Conservation (phyloP, 2,797 vertebrate genomes). For the Morus bassanus region DNA sequence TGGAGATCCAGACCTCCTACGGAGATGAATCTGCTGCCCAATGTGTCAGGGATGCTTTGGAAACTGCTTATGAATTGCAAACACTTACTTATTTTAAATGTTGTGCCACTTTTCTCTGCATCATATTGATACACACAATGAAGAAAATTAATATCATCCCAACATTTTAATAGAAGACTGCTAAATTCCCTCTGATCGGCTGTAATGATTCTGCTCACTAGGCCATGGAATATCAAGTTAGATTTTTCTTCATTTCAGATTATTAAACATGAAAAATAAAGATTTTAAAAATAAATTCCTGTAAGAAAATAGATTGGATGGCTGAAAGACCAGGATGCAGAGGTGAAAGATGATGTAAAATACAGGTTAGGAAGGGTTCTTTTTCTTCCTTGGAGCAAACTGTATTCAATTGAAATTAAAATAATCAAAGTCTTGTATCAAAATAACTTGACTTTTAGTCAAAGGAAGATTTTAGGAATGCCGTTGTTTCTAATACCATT, state of each 20-base stretch:
- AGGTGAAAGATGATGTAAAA: not conserved
- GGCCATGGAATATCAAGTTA: not conserved
- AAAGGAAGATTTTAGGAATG: not conserved
- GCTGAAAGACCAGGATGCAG: not conserved
- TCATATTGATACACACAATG: rapidly evolving
- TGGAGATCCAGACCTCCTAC: not conserved
- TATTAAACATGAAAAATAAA: not conserved
- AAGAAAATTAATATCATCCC: not conserved
- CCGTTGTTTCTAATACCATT: not conserved
- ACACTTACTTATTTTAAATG: not conserved
- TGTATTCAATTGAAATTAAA: not conserved
- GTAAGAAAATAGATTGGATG: not conserved
- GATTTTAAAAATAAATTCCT: not conserved
- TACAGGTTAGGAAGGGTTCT: not conserved
- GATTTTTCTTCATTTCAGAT: not conserved
- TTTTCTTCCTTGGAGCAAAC: not conserved
- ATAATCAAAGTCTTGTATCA: not conserved
- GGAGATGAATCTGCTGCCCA: not conserved
- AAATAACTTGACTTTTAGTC: not conserved
- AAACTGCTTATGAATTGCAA: not conserved
- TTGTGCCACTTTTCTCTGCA: not conserved
- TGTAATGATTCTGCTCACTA: not conserved
- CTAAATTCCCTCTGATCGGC: not conserved
- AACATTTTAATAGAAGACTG: not conserved
- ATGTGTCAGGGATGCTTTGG: not conserved